A percentile compares a stretch with the other conserved stretches of the same genome.
phyloP scores from a whole-genome alignment of 2,797 vertebrate genomes.

The Myotis findleyi region DNA sequence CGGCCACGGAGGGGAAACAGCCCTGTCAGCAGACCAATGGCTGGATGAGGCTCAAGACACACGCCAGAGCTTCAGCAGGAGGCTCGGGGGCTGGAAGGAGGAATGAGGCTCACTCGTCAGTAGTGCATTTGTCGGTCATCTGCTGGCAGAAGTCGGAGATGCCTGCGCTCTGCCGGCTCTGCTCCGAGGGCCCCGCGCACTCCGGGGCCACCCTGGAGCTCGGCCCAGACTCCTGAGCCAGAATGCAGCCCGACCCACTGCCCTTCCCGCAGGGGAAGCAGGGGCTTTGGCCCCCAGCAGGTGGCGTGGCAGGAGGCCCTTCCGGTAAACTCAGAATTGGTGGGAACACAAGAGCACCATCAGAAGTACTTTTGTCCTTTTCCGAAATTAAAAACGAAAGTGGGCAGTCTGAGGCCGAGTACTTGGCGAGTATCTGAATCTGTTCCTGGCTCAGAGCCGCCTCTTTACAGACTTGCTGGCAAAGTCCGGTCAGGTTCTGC shows the following conservation, averaged over 20 bases:
- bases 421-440: slow-evolving; percentile 92
- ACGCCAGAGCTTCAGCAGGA: not conserved
- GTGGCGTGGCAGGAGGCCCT: slow-evolving; percentile 44
- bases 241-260: not conserved
- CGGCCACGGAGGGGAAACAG: not conserved
- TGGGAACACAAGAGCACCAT: slow-evolving; percentile 73
- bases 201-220: slow-evolving; percentile 30
- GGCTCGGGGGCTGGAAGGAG: not conserved
- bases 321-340: slow-evolving; percentile 51
- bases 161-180: slow-evolving; percentile 82
- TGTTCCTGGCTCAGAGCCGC: slow-evolving; percentile 91
- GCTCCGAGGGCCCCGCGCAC: slow-evolving; percentile 59
- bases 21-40: not conserved
- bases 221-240: slow-evolving; percentile 56
- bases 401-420: slow-evolving; percentile 90
- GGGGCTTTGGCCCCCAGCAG: slow-evolving; percentile 70
- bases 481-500: slow-evolving; percentile 93
- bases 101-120: slow-evolving; percentile 84
- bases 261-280: slow-evolving; percentile 51
- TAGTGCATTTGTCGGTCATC: slow-evolving; percentile 91
- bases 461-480: slow-evolving; percentile 92
- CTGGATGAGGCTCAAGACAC: not conserved
- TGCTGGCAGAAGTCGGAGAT: slow-evolving; percentile 91
- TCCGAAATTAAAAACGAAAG: slow-evolving; percentile 91
- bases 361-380: slow-evolving; percentile 83